Evolutionary conservation across 2,888 invertebrate genomes (phyloP), one percentile per base, ranked within the genome.

Genomic region (Oligia strigilis): DNA sequence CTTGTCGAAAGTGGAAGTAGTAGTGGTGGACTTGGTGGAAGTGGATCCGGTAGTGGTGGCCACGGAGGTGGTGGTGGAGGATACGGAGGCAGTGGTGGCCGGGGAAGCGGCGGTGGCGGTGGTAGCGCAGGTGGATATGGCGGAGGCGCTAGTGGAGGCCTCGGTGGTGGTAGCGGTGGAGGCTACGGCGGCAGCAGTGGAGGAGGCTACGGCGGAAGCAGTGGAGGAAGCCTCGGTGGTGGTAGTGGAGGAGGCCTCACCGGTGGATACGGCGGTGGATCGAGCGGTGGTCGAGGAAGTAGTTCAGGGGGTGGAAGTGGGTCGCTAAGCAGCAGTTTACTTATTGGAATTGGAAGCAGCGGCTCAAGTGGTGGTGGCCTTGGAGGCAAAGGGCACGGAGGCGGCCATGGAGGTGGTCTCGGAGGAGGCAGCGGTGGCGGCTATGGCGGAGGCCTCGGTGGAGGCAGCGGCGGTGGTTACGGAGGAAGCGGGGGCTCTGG

Each of bases 381-480:
- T 60, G 70, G 69, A 23, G 62, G 67, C 40, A 82, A 66, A 69
- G 14, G 46, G 4, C 14, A 62, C 6, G 79, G 90, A 2, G 93
- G 92, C 19, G 94, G 94, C 72, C 90, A 91, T 73, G 94, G 95
- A 6, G 90, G 87, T n/a, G 74, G 92, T 88, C 60, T 91, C 83
- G 74, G 92, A 85, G 80, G 91, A 85, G 83, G 90, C 82, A 58
- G 88, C 2, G 78, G 90, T 0, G 93, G 93, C 29, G 94, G 95
- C 73, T 90, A 91, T 75, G 94, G 95, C 4, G 90, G 87, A 23
- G 90, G 91, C 29, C 46, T 77, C 0, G 89, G 88, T 19, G 86
- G 89, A 4, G 87, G 89, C 8, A 80, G 86, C 19, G 87, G 88
- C 5, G 78, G 77, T 58, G 85, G 85, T 17, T 80, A 82, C 1